phyloP scores from a whole-genome alignment of 2,797 vertebrate species.

The Thamnophis elegans region DNA sequence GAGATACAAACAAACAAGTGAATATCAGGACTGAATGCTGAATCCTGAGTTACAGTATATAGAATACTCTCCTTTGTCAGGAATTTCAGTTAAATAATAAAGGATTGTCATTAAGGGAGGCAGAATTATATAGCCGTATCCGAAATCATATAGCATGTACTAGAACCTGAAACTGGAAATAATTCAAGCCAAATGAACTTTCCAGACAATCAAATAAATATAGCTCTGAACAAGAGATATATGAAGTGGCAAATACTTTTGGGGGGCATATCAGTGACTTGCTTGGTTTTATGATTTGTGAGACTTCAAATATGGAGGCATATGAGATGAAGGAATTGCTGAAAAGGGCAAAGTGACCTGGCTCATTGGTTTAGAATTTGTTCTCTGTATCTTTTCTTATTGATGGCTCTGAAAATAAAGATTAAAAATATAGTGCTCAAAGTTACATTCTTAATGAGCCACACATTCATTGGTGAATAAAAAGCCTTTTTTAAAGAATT shows the following conservation, averaged over 20 bases:
- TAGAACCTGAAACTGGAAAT: background rate
- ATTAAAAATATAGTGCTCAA: background rate
- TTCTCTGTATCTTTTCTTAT: background rate
- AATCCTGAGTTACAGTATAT: background rate
- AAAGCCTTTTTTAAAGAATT: constrained; percentile 28
- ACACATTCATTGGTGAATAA: background rate
- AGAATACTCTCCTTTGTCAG: too few species aligned
- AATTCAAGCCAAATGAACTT: background rate
- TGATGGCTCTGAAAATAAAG: constrained; percentile 17
- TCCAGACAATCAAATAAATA: background rate
- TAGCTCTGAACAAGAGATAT: background rate
- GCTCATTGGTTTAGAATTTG: constrained; percentile 4
- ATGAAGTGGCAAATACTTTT: background rate
- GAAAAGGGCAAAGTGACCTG: background rate
- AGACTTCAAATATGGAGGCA: background rate
- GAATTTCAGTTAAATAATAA: background rate
- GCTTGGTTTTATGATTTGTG: background rate
- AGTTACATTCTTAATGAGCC: background rate
- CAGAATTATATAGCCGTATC: background rate
- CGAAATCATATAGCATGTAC: background rate
- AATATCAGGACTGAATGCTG: background rate
- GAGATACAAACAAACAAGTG: background rate
- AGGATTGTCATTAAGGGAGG: background rate
- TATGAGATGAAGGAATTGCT: background rate
- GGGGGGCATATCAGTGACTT: background rate